phyloP scores from a whole-genome alignment of 2,797 vertebrate species.

The Pygocentrus nattereri region DNA sequence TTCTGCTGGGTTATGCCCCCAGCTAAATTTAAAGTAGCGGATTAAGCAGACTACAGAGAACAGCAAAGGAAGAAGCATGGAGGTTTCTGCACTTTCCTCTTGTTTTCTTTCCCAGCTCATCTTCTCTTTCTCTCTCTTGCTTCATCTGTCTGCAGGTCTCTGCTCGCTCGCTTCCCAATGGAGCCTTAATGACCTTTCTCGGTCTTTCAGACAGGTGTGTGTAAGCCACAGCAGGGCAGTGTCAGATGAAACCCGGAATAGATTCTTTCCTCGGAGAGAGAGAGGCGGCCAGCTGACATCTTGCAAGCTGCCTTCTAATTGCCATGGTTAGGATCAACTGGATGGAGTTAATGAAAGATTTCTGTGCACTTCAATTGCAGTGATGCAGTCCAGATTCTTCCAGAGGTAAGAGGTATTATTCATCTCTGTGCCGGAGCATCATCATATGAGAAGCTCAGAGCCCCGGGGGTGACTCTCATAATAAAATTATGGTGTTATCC shows the following conservation, averaged over 20 bases:
- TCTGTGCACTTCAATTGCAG: background rate
- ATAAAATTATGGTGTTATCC: background rate
- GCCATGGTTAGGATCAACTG: slow-evolving; percentile 3
- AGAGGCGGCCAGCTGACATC: background rate
- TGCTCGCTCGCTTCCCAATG: slow-evolving; percentile 20
- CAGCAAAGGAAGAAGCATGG: background rate
- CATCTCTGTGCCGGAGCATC: background rate
- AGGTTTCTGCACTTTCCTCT: background rate
- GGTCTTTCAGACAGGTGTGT: slow-evolving; percentile 28
- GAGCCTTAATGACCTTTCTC: slow-evolving; percentile 26
- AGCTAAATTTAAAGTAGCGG: background rate
- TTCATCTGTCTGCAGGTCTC: slow-evolving; percentile 3
- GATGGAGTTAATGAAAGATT: background rate
- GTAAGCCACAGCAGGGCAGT: slow-evolving; percentile 10
- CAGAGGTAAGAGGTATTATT: background rate
- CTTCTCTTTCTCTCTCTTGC: background rate
- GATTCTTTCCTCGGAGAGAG: background rate
- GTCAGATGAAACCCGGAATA: slow-evolving; percentile 32
- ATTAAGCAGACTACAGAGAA: background rate
- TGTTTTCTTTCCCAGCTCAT: background rate
- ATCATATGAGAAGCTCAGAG: background rate
- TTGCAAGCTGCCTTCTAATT: background rate
- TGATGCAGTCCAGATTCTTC: background rate
- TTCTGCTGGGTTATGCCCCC: background rate
- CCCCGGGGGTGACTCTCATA: background rate